A percentile compares a stretch with the other conserved stretches of the same genome.
These are phyloP conservation scores for Leiothrix lutea DNA, from an alignment of 2,113 vertebrate species.

Conservation along the genomic window DNA sequence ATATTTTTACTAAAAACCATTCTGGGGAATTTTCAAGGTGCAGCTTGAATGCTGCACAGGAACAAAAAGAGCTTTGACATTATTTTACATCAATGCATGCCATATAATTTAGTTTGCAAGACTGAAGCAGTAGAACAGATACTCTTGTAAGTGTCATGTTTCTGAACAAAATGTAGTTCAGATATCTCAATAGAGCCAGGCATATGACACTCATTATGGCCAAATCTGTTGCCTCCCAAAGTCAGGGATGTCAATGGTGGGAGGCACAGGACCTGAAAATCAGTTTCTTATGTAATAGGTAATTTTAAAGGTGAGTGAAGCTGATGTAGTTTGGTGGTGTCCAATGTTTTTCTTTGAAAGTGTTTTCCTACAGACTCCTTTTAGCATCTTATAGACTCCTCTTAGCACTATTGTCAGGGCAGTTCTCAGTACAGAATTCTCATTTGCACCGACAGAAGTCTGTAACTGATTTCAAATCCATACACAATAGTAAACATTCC, in stretches of 20 bases:
- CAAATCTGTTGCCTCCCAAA: neutral
- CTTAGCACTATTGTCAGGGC: neutral
- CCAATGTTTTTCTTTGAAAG: neutral
- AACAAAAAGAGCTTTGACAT: neutral
- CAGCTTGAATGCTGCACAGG: neutral
- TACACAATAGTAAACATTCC: neutral
- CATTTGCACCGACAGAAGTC: neutral
- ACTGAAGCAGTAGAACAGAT: neutral
- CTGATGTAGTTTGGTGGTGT: neutral
- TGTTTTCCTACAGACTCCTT: neutral
- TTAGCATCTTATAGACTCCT: neutral
- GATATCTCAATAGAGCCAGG: neutral
- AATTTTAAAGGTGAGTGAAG: neutral
- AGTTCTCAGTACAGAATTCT: neutral
- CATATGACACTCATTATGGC: neutral
- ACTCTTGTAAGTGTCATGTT: neutral
- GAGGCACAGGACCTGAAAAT: neutral
- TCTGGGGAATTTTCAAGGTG: neutral
- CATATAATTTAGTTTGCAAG: neutral
- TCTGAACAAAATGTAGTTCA: neutral
- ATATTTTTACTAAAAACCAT: neutral
- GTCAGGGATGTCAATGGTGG: neutral
- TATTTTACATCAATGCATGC: neutral
- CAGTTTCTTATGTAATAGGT: neutral
- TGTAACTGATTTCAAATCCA: neutral